These are phyloP conservation scores for Rhabdomys dilectus DNA, from an alignment of 2,113 vertebrate species.

Conservation along the genomic window DNA sequence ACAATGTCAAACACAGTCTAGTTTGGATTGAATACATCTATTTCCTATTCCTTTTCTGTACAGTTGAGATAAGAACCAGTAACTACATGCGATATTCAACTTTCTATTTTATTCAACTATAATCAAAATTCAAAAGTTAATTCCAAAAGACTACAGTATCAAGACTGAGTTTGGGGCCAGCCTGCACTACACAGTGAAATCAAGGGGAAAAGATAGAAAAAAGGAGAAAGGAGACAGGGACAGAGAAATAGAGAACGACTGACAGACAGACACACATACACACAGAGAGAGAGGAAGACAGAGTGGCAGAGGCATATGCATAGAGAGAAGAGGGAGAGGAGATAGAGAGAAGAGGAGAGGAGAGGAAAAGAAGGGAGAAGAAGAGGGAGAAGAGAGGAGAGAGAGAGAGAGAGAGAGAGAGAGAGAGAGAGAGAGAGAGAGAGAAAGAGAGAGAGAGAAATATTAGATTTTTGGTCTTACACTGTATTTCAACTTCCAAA, in stretches of 20 bases:
- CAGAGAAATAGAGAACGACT: too few species aligned
- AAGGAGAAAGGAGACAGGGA: not conserved
- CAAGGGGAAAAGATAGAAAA: not conserved
- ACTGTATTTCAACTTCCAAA: slow-evolving; percentile 27
- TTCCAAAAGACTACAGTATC: not conserved
- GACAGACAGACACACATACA: not conserved
- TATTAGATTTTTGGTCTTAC: not conserved
- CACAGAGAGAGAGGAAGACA: not conserved
- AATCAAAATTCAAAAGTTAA: slow-evolving; percentile 51
- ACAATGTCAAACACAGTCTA: not conserved
- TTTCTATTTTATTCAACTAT: slow-evolving; percentile 48
- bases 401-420: not conserved
- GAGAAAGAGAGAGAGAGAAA: too few species aligned
- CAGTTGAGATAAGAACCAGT: not conserved
- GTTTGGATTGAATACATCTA: not conserved
- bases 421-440: too few species aligned
- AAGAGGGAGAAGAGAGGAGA: too few species aligned
- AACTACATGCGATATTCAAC: not conserved
- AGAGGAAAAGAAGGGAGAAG: too few species aligned
- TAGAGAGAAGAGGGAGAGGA: accelerated
- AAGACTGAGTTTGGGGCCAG: not conserved
- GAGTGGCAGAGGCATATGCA: too few species aligned
- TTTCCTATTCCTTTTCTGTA: not conserved
- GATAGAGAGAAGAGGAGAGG: not conserved
- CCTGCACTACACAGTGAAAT: not conserved